Conservation (phyloP, 2,113 vertebrate genomes). For the Planiliza haematocheilus region DNA sequence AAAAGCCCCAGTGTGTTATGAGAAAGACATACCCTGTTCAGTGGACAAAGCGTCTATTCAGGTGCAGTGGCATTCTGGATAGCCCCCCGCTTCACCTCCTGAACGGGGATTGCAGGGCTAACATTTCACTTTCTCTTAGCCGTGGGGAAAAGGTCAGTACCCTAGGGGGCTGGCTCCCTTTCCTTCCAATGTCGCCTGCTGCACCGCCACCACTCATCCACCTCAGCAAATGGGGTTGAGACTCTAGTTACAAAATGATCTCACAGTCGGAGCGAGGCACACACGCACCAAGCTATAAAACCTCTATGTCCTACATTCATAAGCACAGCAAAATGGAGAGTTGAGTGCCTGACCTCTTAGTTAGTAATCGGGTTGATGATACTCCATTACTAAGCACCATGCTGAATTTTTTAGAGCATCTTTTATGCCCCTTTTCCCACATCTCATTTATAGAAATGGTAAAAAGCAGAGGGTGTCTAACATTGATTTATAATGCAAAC, state of each 20-base stretch:
- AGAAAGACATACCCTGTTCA: constrained; percentile 68
- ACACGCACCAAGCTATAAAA: constrained; percentile 30
- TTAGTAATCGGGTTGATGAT: constrained; percentile 61
- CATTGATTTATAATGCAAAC: background rate
- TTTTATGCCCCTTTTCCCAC: constrained; percentile 20
- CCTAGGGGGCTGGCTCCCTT: constrained; percentile 28
- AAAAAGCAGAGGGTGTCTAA: background rate
- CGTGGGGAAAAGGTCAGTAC: constrained; percentile 63
- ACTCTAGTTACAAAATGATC: constrained; percentile 40
- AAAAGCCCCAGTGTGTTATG: constrained; percentile 60
- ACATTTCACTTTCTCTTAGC: constrained; percentile 74
- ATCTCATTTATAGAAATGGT: background rate
- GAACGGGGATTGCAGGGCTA: constrained; percentile 39
- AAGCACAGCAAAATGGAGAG: constrained; percentile 54
- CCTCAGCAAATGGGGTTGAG: constrained; percentile 18
- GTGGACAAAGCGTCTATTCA: constrained; percentile 79
- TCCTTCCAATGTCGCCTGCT: background rate
- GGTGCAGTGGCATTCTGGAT: constrained; percentile 42
- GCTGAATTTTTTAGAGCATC: constrained; percentile 1
- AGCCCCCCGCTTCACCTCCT: constrained; percentile 43
- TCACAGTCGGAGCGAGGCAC: constrained; percentile 19
- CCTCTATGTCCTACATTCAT: constrained; percentile 58
- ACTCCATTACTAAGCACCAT: constrained; percentile 34
- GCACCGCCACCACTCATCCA: constrained; percentile 16
- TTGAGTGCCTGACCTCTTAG: constrained; percentile 32